Conservation (phyloP, 2,888 invertebrate species). For the Hydriomena furcata region DNA sequence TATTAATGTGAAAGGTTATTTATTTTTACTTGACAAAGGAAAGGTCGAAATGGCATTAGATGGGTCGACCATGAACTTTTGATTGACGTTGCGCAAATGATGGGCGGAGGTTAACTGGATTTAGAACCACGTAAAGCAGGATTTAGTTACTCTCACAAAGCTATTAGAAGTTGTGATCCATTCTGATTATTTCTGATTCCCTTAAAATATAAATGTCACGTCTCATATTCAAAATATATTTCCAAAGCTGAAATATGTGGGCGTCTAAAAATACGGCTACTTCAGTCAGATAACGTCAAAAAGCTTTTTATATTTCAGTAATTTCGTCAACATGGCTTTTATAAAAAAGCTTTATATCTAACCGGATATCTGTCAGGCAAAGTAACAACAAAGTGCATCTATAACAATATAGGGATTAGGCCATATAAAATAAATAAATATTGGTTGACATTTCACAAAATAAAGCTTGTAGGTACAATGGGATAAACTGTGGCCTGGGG, state of each 20-base stretch:
- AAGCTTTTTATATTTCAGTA: conserved; percentile 31
- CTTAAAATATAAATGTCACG: background rate
- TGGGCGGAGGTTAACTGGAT: conserved; percentile 45
- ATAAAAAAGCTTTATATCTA: background rate
- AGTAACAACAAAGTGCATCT: no score
- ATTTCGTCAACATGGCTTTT: background rate
- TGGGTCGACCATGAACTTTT: conserved; percentile 60
- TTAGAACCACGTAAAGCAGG: conserved; percentile 32
- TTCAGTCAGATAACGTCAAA: conserved; percentile 32
- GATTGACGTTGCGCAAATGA: conserved; percentile 61
- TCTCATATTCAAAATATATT: background rate
- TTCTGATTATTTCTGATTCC: no score
- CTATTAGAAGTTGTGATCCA: background rate
- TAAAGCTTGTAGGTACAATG: no score
- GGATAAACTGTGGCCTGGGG: no score
- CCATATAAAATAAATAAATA: no score
- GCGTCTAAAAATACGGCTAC: background rate
- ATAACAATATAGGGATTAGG: no score
- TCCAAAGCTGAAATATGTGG: background rate
- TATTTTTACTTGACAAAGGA: conserved; percentile 62
- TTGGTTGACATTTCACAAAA: no score
- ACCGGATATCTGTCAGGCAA: no score
- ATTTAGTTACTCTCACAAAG: background rate
- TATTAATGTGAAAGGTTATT: conserved; percentile 41
- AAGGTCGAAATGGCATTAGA: conserved; percentile 56